These are phyloP conservation scores for Drosophila ananassae DNA, from an alignment of 1,140 invertebrate species.

Conservation along the genomic window DNA sequence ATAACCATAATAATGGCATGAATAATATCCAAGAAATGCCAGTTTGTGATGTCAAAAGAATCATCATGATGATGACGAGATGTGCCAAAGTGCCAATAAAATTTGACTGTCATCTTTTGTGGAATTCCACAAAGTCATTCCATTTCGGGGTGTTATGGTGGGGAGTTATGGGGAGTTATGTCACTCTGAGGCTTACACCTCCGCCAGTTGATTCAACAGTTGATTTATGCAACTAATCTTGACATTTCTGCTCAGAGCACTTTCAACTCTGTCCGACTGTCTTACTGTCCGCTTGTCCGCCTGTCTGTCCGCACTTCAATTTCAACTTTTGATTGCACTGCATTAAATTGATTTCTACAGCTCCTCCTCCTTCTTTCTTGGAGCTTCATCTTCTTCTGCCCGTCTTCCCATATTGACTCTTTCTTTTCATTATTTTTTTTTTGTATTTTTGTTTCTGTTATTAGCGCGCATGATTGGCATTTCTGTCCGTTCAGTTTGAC, in stretches of 20 bases:
- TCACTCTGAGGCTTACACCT: conserved; percentile 1
- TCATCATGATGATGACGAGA: background rate
- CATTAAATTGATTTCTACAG: conserved; percentile 78
- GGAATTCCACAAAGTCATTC: conserved; percentile 18
- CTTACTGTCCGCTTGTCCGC: conserved; percentile 16
- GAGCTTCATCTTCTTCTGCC: conserved; percentile 1
- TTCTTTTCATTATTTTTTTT: conserved; percentile 4
- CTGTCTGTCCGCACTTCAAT: conserved; percentile 56
- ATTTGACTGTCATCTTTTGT: conserved; percentile 15
- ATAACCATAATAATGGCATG: background rate
- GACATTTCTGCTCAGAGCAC: conserved; percentile 35
- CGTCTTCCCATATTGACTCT: conserved; percentile 3
- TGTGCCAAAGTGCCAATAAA: conserved; percentile 1
- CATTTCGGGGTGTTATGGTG: conserved; percentile 5
- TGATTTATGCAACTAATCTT: conserved; percentile 54
- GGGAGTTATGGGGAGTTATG: conserved; percentile 18
- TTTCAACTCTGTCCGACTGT: conserved; percentile 54
- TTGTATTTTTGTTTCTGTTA: conserved; percentile 55
- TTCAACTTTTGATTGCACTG: conserved; percentile 78
- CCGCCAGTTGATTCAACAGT: background rate
- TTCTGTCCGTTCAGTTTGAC: conserved; percentile 42
- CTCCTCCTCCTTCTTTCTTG: conserved; percentile 4
- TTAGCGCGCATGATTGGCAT: conserved; percentile 80
- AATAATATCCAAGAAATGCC: conserved; percentile 2
- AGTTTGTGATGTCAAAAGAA: background rate